Conservation (phyloP, 1,140 invertebrate species). For the Spodoptera litura region DNA sequence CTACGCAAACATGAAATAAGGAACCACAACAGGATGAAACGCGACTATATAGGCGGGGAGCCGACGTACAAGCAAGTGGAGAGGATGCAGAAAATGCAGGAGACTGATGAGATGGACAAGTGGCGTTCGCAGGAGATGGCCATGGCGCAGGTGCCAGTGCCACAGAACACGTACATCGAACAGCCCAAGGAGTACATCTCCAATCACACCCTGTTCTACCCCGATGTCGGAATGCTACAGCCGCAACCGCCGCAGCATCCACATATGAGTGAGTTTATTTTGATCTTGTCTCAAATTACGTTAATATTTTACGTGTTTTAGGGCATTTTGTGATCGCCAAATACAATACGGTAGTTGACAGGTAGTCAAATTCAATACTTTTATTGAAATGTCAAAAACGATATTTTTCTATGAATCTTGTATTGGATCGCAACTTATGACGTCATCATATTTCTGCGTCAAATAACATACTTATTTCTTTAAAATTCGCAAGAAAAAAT, state of each 20-base stretch:
- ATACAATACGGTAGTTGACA: too few species aligned
- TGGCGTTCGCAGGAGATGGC: slow-evolving; percentile 61
- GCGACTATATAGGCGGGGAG: slow-evolving; percentile 79
- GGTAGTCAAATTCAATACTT: too few species aligned
- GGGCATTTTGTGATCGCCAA: too few species aligned
- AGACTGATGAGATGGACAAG: slow-evolving; percentile 63
- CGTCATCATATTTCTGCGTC: too few species aligned
- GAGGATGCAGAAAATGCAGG: slow-evolving; percentile 69
- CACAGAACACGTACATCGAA: slow-evolving; percentile 65
- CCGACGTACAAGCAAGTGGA: slow-evolving; percentile 80
- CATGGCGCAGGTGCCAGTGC: slow-evolving; percentile 51
- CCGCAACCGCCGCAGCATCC: slow-evolving; percentile 48
- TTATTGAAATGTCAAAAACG: too few species aligned
- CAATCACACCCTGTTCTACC: slow-evolving; percentile 67
- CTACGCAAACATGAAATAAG: slow-evolving; percentile 79
- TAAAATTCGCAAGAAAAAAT: too few species aligned
- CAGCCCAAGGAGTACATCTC: slow-evolving; percentile 65
- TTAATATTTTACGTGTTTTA: not conserved
- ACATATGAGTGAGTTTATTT: slow-evolving; percentile 61
- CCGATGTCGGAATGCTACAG: slow-evolving; percentile 72
- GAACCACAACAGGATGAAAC: slow-evolving; percentile 78
- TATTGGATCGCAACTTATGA: too few species aligned
- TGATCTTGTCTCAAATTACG: too few species aligned
- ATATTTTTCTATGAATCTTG: too few species aligned
- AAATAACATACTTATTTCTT: too few species aligned